Evolutionary conservation across 2,888 invertebrate genomes (phyloP), one percentile per base, ranked within the genome.

Genomic region (Chaetogeoica ovagalla): DNA sequence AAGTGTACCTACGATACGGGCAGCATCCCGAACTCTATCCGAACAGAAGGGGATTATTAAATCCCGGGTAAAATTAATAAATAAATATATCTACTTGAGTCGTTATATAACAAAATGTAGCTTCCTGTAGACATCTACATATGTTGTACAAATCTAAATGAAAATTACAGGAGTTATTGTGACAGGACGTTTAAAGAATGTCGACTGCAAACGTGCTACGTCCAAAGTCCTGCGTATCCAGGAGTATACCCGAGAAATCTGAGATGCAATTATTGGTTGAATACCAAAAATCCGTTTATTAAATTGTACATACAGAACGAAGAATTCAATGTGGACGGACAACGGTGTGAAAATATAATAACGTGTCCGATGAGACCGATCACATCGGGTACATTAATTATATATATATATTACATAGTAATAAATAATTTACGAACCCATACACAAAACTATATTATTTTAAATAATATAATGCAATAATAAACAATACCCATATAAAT

Each of bases 11-110:
- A 75, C 90, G 96, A 83, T 96, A 95, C 86, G 96, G 96, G n/a
- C 95, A 95, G 85, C 95, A 95, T 89, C 95, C 96, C 59, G 95
- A 96, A 86, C 89, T 96, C 37, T 96, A 96, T 86, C 96, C 96
- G 0, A 95, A 95, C 86, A 89, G 96, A 83, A 89, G 96, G 83
- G 96, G 96, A 1, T 94, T 95, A 87, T 91, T 95, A 30, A 93
- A 95, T 1, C 91, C 94, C 81, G 95, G 95, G 90, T 94, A 88
- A 87, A 59, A 55, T 37, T 19, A 71, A 1, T 60, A 70, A 55
- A 23, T n/a, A 39, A 55, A n/a, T n/a, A n/a, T n/a, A n/a, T n/a
- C n/a, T n/a, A n/a, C n/a, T n/a, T n/a, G n/a, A n/a, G n/a, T n/a
- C n/a, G n/a, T n/a, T n/a, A n/a, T n/a, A n/a, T n/a, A n/a, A n/a